Conservation (phyloP, 2,888 invertebrate species). For the Branchellion lobata region DNA sequence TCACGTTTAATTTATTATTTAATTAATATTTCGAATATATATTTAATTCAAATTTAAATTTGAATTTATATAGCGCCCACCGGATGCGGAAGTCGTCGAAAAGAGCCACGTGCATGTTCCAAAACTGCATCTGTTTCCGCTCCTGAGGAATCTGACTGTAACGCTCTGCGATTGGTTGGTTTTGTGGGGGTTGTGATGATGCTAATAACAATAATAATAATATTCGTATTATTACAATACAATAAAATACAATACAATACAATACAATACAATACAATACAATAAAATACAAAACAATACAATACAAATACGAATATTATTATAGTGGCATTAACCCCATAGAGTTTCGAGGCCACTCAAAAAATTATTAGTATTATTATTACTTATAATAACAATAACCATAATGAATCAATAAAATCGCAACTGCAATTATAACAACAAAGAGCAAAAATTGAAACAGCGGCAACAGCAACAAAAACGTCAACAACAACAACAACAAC, state of each 20-base stretch:
- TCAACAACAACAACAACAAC: not conserved
- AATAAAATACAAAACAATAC: too few species aligned
- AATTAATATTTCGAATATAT: too few species aligned
- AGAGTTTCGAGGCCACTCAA: not conserved
- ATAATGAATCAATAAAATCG: not conserved
- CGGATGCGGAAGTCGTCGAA: slow-evolving; percentile 87
- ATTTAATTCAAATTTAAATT: too few species aligned
- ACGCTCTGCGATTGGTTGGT: slow-evolving; percentile 67
- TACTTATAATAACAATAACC: not conserved
- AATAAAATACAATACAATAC: too few species aligned
- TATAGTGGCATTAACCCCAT: too few species aligned
- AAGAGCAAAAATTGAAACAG: not conserved
- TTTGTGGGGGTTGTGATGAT: not conserved
- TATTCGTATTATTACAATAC: not conserved
- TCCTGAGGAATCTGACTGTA: slow-evolving; percentile 80
- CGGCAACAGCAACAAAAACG: not conserved
- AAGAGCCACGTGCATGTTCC: slow-evolving; percentile 83
- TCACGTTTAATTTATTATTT: too few species aligned
- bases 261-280: too few species aligned
- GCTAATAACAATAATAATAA: not conserved
- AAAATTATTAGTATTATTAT: not conserved
- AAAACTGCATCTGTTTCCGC: slow-evolving; percentile 69
- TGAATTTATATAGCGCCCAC: too few species aligned
- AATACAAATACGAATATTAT: too few species aligned
- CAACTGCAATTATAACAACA: not conserved